These are phyloP conservation scores for Platygyra sinensis DNA, from an alignment of 64 coral and sea anemone genomes.

Conservation along the genomic window DNA sequence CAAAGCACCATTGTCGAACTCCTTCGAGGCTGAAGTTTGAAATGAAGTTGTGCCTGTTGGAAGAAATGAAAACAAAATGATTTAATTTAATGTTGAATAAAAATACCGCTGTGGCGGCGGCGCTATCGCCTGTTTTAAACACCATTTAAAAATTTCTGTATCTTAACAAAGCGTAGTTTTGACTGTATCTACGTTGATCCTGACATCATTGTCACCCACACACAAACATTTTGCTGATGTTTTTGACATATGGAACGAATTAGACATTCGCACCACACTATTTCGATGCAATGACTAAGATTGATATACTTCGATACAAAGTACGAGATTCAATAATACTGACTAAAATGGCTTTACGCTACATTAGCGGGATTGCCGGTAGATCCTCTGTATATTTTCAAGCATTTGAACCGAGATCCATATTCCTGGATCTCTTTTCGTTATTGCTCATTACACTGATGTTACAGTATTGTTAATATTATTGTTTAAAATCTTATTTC, in stretches of 20 bases:
- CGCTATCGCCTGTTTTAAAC: constrained; percentile 4
- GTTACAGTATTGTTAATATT: too few relatives aligned
- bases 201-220: background rate
- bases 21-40: background rate
- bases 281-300: too few relatives aligned
- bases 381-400: too few relatives aligned
- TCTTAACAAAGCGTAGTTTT: background rate
- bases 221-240: background rate
- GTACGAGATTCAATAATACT: too few relatives aligned
- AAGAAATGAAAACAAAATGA: background rate
- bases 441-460: too few relatives aligned
- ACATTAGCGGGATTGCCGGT: too few relatives aligned
- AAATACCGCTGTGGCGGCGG: background rate
- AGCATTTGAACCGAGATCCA: too few relatives aligned
- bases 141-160: background rate
- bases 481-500: too few relatives aligned
- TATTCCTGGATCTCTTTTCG: too few relatives aligned
- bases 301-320: too few relatives aligned
- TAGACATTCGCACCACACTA: background rate
- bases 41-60: background rate
- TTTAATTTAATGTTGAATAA: background rate
- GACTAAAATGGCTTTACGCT: too few relatives aligned
- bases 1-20: too few relatives aligned
- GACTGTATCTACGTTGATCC: background rate
- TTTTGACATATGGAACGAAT: background rate